Evolutionary conservation across 2,888 invertebrate genomes (phyloP).

Genomic region (Mesochorus sp.): DNA sequence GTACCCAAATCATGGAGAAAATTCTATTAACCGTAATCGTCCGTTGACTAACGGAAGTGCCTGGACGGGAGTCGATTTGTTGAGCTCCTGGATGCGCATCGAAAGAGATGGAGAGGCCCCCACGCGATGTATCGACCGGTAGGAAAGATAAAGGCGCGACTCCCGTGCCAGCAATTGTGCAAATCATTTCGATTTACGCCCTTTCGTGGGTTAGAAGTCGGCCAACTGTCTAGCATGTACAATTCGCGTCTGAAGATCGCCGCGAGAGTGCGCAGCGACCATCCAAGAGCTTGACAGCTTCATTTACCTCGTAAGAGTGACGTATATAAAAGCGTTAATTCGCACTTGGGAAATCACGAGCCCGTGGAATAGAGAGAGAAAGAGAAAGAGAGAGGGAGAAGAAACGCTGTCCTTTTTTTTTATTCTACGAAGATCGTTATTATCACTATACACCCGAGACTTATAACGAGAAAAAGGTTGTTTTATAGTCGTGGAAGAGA

Average conservation of each 20-base stretch:
- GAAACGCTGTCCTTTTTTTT: neutral
- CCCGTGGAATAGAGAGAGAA: conserved; percentile 46
- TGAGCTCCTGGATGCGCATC: conserved; percentile 27
- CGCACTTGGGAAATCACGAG: conserved; percentile 59
- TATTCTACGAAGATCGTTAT: conserved; percentile 27
- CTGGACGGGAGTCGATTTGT: conserved; percentile 36
- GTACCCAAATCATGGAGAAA: neutral
- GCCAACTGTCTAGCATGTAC: too few relatives aligned
- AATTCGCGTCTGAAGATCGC: neutral
- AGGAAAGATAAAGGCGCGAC: too few relatives aligned
- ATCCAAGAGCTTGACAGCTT: conserved; percentile 55
- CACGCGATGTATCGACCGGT: conserved; percentile 1
- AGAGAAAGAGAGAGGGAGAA: neutral
- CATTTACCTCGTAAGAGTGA: conserved; percentile 49
- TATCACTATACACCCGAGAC: conserved; percentile 28
- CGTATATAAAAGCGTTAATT: conserved; percentile 64
- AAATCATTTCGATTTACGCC: too few relatives aligned
- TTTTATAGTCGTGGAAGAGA: too few relatives aligned
- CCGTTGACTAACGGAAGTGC: conserved; percentile 29
- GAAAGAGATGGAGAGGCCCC: neutral
- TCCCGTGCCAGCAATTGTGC: too few relatives aligned
- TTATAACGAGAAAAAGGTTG: conserved; percentile 26
- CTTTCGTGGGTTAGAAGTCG: too few relatives aligned
- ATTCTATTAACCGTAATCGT: neutral
- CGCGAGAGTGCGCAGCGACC: conserved; percentile 9